Evolutionary conservation across 1,140 invertebrate genomes (phyloP), one percentile per base, ranked within the genome.

Genomic region (Schlechtendalia chinensis): DNA sequence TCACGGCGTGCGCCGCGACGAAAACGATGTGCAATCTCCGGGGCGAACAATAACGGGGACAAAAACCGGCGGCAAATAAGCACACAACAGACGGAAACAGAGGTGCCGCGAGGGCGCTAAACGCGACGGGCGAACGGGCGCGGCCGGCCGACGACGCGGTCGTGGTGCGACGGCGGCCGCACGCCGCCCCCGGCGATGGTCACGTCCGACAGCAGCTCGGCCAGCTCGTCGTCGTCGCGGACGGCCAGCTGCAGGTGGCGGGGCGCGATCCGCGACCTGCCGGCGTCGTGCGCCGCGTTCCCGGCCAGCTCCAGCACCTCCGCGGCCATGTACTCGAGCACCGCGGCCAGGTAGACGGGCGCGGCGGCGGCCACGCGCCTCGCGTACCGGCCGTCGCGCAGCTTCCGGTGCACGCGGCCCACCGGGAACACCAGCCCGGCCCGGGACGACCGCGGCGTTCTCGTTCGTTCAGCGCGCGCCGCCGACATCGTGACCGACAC

Each of bases 251-350:
- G 24, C 11, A 61, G 6, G 59, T 61, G 59, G 6, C 59, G 6
- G 27, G 59, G 59, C 6, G 19, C 19, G 27, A 61, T 19, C 6
- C 59, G n/a, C 19, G 6, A 10, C 27, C 19, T 61, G 5, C 19
- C 6, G 27, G 6, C 19, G 59, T 19, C 6, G 27, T 29, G 59
- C n/a, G 59, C 59, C 6, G 92, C 92, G 83, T 94, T 93, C 11
- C 92, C 91, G 29, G 93, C 92, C 85, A 93, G 88, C 84, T 93
- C 92, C 74, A 93, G 85, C 19, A 94, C 89, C 87, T 94, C 91
- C 85, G 91, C 91, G 82, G 89, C 84, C 27, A 89, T 83, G 83
- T 89, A 89, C 83, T 89, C 88, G 81, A 89, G 83, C 0, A 88
- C 88, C 10, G 91, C 91, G 8, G 91, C 87, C 53, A 92, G 83